These are phyloP conservation scores for Acanthurus lineatus DNA, from an alignment of 2,797 vertebrate genomes.

Conservation along the genomic window DNA sequence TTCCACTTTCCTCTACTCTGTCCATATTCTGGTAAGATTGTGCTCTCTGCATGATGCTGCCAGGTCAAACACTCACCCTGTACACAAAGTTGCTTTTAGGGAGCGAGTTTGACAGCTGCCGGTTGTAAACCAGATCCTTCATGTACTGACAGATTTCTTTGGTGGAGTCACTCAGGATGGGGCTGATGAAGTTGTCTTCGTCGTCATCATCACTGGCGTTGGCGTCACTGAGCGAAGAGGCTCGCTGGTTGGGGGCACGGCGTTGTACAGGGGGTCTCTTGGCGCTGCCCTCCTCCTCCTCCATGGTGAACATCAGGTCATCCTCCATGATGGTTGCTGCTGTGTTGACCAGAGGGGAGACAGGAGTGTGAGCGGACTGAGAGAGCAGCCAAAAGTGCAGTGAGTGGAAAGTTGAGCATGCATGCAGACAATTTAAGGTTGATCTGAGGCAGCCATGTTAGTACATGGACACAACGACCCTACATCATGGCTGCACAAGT, in stretches of 20 bases:
- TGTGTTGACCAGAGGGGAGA: conserved; percentile 16
- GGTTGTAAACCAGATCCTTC: conserved; percentile 76
- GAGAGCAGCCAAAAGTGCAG: not conserved
- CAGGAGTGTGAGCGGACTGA: not conserved
- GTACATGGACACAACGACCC: conserved; percentile 20
- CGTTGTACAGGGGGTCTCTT: conserved; percentile 55
- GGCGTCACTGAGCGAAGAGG: conserved; percentile 74
- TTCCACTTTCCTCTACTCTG: not conserved
- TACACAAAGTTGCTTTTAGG: conserved; percentile 88
- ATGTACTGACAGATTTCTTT: conserved; percentile 86
- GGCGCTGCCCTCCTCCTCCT: conserved; percentile 90
- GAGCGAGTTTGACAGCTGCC: conserved; percentile 86
- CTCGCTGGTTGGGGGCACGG: conserved; percentile 29
- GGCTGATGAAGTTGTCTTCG: conserved; percentile 89
- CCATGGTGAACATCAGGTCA: conserved; percentile 96
- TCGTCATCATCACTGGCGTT: conserved; percentile 89
- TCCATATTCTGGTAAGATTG: not conserved
- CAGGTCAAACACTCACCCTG: conserved; percentile 85
- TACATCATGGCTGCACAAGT: conserved; percentile 30
- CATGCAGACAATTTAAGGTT: not conserved
- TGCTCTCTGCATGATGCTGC: not conserved
- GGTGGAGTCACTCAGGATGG: conserved; percentile 91
- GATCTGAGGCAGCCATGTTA: conserved; percentile 10
- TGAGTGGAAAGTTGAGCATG: not conserved
- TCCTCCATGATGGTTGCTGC: conserved; percentile 90